phyloP scores from a whole-genome alignment of 2,797 vertebrate genomes.

The Spinibarbus caldwelli region DNA sequence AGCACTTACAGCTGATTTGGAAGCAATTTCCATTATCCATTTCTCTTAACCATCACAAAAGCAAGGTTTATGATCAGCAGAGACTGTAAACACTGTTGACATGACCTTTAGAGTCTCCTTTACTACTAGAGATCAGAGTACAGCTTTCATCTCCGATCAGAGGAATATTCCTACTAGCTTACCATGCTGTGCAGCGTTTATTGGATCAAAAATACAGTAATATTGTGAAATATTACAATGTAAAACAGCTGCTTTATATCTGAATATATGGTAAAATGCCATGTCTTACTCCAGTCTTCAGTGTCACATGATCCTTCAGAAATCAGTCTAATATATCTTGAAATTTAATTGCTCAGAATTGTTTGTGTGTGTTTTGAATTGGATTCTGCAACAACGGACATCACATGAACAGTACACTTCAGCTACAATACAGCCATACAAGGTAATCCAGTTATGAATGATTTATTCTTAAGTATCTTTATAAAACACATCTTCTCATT shows the following conservation, averaged over 20 bases:
- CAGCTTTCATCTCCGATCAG: slow-evolving; percentile 13
- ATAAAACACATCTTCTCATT: slow-evolving; percentile 41
- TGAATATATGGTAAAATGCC: not conserved
- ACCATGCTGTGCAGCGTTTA: not conserved
- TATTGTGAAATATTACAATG: not conserved
- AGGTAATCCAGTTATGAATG: slow-evolving; percentile 8
- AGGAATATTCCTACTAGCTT: not conserved
- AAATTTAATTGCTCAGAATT: not conserved
- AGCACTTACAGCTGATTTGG: not conserved
- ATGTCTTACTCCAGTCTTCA: not conserved
- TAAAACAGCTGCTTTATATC: not conserved
- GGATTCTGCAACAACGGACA: no score
- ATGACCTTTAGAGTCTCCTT: slow-evolving; percentile 13
- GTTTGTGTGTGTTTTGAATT: not conserved
- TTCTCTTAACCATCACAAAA: not conserved
- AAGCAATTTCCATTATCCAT: not conserved
- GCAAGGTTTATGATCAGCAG: slow-evolving; percentile 8
- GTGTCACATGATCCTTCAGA: not conserved
- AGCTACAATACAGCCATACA: slow-evolving; percentile 14
- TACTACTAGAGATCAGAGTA: not conserved
- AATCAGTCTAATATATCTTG: not conserved
- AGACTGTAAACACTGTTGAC: not conserved
- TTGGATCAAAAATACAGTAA: not conserved
- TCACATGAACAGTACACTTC: not conserved
- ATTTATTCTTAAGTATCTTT: slow-evolving; percentile 12